Conservation (phyloP, 2,888 invertebrate genomes). For the Lampropteryx suffumata region DNA sequence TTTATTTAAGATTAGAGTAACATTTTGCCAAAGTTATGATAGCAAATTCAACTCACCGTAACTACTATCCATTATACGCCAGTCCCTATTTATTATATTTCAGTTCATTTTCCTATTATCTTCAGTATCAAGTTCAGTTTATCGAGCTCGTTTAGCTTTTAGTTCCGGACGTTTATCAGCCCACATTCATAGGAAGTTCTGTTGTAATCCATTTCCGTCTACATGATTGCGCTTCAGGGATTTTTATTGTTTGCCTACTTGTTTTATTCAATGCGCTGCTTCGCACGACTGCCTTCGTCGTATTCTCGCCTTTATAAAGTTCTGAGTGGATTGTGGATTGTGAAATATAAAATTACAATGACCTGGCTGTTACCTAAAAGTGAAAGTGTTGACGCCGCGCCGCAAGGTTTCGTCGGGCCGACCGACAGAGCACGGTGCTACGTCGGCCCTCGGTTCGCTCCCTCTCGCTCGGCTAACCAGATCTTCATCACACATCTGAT, state of each 20-base stretch:
- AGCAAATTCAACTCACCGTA: slow-evolving; percentile 32
- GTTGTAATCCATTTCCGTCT: slow-evolving; percentile 21
- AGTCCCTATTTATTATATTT: slow-evolving; percentile 32
- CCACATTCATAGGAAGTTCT: slow-evolving; percentile 35
- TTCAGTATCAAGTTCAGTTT: slow-evolving; percentile 16
- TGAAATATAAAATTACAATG: slow-evolving; percentile 32
- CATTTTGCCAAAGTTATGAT: slow-evolving; percentile 8
- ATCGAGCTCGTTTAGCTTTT: slow-evolving; percentile 25
- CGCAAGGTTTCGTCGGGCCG: slow-evolving; percentile 23
- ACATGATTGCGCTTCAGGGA: slow-evolving; percentile 14
- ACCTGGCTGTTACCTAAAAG: slow-evolving; percentile 46
- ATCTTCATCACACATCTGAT: slow-evolving; percentile 17
- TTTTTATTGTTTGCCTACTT: slow-evolving; percentile 21
- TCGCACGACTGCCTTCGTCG: slow-evolving; percentile 18
- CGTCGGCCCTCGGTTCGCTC: slow-evolving; percentile 18
- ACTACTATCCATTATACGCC: slow-evolving; percentile 23
- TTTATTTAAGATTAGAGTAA: background rate
- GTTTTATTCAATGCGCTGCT: slow-evolving; percentile 16
- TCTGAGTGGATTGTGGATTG: slow-evolving; percentile 26
- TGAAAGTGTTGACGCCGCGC: slow-evolving; percentile 36
- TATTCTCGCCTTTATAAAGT: slow-evolving; percentile 20
- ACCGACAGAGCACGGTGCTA: slow-evolving; percentile 17
- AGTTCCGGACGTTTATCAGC: slow-evolving; percentile 47
- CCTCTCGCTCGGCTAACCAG: slow-evolving; percentile 25
- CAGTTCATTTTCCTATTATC: slow-evolving; percentile 24